Evolutionary conservation across 1,140 invertebrate species (phyloP).

Genomic region (Saxidomus purpurata): DNA sequence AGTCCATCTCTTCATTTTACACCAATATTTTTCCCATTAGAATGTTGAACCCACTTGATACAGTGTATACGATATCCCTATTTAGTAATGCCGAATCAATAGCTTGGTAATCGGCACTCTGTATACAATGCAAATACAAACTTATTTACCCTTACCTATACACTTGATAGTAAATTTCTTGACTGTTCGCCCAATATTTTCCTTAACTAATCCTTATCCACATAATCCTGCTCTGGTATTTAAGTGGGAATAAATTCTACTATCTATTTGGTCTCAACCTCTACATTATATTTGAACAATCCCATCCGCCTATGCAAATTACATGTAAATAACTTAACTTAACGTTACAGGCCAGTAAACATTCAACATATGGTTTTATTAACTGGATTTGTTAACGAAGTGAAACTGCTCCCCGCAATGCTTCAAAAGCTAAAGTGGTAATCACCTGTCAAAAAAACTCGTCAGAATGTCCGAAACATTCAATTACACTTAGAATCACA

Average conservation of each 20-base stretch:
- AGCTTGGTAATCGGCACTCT: not conserved
- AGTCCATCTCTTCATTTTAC: not conserved
- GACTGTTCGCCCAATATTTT: not conserved
- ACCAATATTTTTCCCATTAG: not conserved
- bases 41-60: constrained; percentile 8
- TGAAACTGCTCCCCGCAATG: constrained; percentile 1
- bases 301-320: constrained; percentile 24
- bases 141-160: not conserved
- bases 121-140: not conserved
- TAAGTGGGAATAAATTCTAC: constrained; percentile 3
- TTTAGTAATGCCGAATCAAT: not conserved
- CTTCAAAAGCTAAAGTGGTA: not conserved
- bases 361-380: constrained; percentile 22
- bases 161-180: not conserved
- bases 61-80: too few species aligned
- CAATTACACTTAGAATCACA: not conserved
- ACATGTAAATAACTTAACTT: constrained; percentile 34
- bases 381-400: constrained; percentile 18
- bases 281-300: not conserved
- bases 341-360: constrained; percentile 30
- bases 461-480: not conserved
- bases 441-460: not conserved
- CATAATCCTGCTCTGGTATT: not conserved
- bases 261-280: not conserved
- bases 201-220: constrained; percentile 27